Conservation (phyloP, 2,797 vertebrate species). For the Todus mexicanus region DNA sequence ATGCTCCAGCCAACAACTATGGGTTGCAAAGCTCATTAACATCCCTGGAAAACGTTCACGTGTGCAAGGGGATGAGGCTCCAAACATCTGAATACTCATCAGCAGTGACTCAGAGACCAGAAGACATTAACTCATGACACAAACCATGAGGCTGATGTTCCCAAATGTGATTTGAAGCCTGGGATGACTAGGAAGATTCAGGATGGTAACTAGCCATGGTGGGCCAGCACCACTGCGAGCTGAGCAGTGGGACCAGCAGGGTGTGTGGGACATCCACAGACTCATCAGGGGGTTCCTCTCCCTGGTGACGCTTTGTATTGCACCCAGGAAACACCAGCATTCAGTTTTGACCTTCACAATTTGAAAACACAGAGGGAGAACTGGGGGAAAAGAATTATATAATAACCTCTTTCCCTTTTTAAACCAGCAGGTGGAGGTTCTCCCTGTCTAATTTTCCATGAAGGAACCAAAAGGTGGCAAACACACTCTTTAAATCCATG, state of each 20-base stretch:
- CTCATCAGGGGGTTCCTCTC: not conserved
- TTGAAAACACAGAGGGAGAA: not conserved
- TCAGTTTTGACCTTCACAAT: not conserved
- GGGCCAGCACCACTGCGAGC: not conserved
- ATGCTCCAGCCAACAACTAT: not conserved
- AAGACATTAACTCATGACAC: not conserved
- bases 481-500: not conserved
- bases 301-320: not conserved
- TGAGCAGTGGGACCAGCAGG: not conserved
- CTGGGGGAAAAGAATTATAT: fast-evolving
- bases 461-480: not conserved
- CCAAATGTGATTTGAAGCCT: not conserved
- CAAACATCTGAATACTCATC: not conserved
- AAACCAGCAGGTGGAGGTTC: not conserved
- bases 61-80: not conserved
- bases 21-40: not conserved
- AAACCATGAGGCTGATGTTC: not conserved
- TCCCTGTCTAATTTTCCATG: not conserved
- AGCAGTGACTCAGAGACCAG: constrained; percentile 22
- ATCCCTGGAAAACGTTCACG: not conserved
- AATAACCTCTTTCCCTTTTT: not conserved
- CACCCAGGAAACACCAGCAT: fast-evolving
- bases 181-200: not conserved
- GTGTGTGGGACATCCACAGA: not conserved
- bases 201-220: fast-evolving